Conservation (phyloP, 1,140 invertebrate species). For the Bombus pascuorum region DNA sequence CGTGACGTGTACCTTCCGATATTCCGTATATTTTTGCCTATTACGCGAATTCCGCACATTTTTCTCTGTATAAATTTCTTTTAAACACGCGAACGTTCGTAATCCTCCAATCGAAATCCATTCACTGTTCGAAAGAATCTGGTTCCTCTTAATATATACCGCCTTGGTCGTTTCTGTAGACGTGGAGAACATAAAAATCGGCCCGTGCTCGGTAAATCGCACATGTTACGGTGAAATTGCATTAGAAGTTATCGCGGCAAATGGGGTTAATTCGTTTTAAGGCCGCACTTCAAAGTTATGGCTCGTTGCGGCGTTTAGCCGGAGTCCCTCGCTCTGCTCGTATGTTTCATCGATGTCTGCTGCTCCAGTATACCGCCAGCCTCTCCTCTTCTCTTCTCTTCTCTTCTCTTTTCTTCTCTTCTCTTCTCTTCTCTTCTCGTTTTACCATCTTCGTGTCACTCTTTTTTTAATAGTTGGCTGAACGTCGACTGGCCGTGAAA, state of each 20-base stretch:
- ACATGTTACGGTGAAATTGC: conserved; percentile 56
- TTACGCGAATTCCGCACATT: neutral
- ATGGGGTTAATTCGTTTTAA: conserved; percentile 69
- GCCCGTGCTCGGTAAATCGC: conserved; percentile 47
- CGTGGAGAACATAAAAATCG: conserved; percentile 13
- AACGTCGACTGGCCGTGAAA: neutral
- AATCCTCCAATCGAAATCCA: too few species aligned
- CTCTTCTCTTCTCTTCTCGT: too few species aligned
- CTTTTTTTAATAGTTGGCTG: neutral
- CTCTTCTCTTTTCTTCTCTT: neutral
- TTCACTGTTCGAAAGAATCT: neutral
- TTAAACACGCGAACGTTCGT: neutral
- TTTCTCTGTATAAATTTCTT: neutral
- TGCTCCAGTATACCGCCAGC: neutral
- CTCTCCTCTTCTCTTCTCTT: neutral
- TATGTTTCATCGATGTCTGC: conserved; percentile 25
- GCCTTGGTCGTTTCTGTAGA: neutral
- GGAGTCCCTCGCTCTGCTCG: neutral
- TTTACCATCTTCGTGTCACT: neutral
- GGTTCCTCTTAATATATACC: neutral
- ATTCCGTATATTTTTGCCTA: neutral
- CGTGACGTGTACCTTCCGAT: neutral
- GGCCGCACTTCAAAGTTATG: conserved; percentile 55
- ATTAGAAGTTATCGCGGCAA: conserved; percentile 61
- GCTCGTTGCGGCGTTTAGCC: conserved; percentile 41